Base-by-base conservation (phyloP, 2,797 vertebrate genomes). In the Phaenicophaeus curvirostris region DNA sequence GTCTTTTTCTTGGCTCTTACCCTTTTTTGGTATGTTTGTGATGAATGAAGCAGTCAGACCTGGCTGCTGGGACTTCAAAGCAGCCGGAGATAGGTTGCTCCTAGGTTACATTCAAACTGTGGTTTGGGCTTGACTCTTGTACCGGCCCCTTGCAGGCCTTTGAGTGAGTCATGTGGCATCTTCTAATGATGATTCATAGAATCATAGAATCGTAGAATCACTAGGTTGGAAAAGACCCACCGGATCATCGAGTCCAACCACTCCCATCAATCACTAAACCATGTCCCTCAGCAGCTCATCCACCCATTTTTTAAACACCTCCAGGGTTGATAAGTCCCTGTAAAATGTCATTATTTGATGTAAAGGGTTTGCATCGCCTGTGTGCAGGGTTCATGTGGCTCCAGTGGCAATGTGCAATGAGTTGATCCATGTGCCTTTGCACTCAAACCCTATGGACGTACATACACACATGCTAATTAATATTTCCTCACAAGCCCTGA, bases 401-500 rank as follows among this genome's bases (percentile, higher is more conserved):
- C 55, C 3, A 8, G 6, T 8, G 51, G 5, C 53, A 46, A 27
- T 1, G 3, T 66, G 37, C 67, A 23, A 8, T 14, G 33, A 62
- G 28, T 8, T 28, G 62, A 33, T 77, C 50, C 42, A 21, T 69
- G 51, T 18, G 42, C 54, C 61, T 84, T 69, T 76, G 42, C 92
- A 77, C 1, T 20, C 48, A 80, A 87, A 71, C 41, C 50, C 81
- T 50, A 12, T 31, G 86, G 58, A 12, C 21, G 27, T 54, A 72
- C 72, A 7, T 33, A 24, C 35, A 20, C 35, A 55, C 13, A 31
- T 27, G 25, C 31, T 59, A 39, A 50, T 61, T 9, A 41, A 71
- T 39, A 76, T 71, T 91, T 83, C 69, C 68, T 72, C 75, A 88
- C 87, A 83, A 93, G 89, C 50, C 82, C 84, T 46, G 83, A 61